Base-by-base conservation (phyloP, 1,140 invertebrate species). In the Thaumetopoea pityocampa region DNA sequence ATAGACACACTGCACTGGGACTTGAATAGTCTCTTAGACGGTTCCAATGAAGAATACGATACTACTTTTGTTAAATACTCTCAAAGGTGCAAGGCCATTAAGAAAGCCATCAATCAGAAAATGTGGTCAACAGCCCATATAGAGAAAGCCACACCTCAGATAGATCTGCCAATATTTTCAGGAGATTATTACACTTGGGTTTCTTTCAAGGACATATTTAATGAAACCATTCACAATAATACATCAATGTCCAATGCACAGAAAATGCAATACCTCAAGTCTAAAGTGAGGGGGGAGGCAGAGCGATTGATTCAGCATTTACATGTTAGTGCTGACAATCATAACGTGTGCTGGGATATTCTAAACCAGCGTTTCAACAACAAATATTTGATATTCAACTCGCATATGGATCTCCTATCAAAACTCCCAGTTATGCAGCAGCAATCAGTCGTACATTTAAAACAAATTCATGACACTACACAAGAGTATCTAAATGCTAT, bases 141-240 rank as follows among this genome's bases (percentile, higher is more conserved):
- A 23, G 29, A 47, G 16, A 38, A 40, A 6, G 12, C 27, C 3
- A 40, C 41, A 34, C 35, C 36, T 1, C 22, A 37, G 9, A 24
- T 46, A 10, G 42, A 52, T 4, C 46, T 52, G 8, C 51, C 51
- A 5, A 30, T 23, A 12, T 55, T 51, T 8, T 22, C 5, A 16
- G 46, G 51, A 14, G 40, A 54, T 24, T 54, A 49, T 20, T 16
- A 45, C 8, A 10, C 35, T n/a, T 54, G 51, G 51, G 24, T 45
- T 4, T 55, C 46, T 4, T 55, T 55, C 18, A 49, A 55, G 22
- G 46, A 55, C 24, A 17, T 55, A 9, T 55, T 49, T 16, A 30
- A 3, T 5, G 51, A 55, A 38, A 11, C 46, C 1, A 50, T 55
- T 7, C 51, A 55, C 11, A 30, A 23, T 2, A 55, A 55, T 26